Evolutionary conservation across 1,140 invertebrate genomes (phyloP), one percentile per base, ranked within the genome.

Genomic region (Muscidifurax raptorellus): DNA sequence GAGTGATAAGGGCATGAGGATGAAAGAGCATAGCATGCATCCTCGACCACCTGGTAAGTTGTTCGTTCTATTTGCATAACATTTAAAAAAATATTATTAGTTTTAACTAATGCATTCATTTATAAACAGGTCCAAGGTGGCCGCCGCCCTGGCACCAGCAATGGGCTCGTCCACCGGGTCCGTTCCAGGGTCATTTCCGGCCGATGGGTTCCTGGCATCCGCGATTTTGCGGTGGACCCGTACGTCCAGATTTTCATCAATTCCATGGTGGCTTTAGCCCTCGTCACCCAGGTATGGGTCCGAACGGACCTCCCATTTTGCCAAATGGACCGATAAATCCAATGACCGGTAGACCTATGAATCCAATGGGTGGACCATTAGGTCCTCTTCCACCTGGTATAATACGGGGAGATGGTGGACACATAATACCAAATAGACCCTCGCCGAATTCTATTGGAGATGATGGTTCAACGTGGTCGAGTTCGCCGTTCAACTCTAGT

Each of bases 81-180:
- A 5, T 28, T 13, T n/a, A 27, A 2, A 28, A 28, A 9, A n/a
- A n/a, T n/a, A n/a, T n/a, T n/a, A 9, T 69, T 28, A 69, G 27
- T 69, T 69, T 1, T 69, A 69, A 69, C 30, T 0, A 69, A 27
- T 66, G 18, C 18, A 10, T 27, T 69, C 12, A 69, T 69, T 28
- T 28, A 2, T 69, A 28, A 12, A 77, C 89, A 6, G 90, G 90
- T 9, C 91, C 91, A 13, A 86, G 92, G 6, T 93, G 92, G 92
- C 91, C 92, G 72, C 91, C 91, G 40, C 91, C 91, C 0, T 92
- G 92, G 90, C 91, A 92, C 40, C 91, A 90, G 40, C 91, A 91
- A 0, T 92, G 92, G 90, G 90, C 88, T n/a, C 91, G 90, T 82
- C 90, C 89, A 9, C 88, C 90, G 0, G 90, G 89, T 10, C 90